Evolutionary conservation across 1,140 invertebrate species (phyloP).

Genomic region (Drosophila chauvacae): DNA sequence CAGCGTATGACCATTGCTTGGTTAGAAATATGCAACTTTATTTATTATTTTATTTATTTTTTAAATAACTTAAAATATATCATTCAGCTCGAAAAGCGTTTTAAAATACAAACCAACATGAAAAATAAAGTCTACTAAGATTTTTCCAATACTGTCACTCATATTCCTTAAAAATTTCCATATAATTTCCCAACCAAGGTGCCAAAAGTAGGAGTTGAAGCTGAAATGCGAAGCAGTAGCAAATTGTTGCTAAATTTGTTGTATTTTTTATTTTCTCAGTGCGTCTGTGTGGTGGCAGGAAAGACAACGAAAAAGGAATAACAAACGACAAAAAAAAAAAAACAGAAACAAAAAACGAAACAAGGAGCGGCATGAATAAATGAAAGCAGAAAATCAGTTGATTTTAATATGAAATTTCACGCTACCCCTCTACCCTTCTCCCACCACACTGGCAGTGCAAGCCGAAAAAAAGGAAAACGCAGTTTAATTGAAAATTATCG

Average conservation of each 20-base stretch:
- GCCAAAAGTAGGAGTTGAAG: neutral
- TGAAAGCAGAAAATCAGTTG: conserved; percentile 82
- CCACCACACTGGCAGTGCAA: neutral
- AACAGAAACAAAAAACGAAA: conserved; percentile 1
- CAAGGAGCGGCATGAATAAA: conserved; percentile 73
- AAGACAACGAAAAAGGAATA: conserved; percentile 42
- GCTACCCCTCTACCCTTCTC: conserved; percentile 34
- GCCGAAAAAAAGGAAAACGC: conserved; percentile 54
- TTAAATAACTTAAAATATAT: too few relatives aligned
- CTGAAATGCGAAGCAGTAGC: conserved; percentile 62
- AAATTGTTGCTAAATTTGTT: conserved; percentile 65
- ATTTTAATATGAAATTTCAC: conserved; percentile 83
- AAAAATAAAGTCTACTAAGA: neutral
- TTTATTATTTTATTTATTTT: too few relatives aligned
- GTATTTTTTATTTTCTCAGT: conserved; percentile 44
- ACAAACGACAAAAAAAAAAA: neutral
- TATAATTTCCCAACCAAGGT: neutral
- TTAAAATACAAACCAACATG: neutral
- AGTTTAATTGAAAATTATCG: conserved; percentile 84
- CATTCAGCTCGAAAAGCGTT: neutral
- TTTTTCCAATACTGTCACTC: too few relatives aligned
- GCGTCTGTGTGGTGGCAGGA: conserved; percentile 43
- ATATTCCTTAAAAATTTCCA: neutral
- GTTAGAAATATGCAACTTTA: neutral
- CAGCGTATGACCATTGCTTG: too few relatives aligned